Evolutionary conservation across 2,113 vertebrate species (phyloP), one percentile per base, ranked within the genome.

Genomic region (Tupaia chinensis): DNA sequence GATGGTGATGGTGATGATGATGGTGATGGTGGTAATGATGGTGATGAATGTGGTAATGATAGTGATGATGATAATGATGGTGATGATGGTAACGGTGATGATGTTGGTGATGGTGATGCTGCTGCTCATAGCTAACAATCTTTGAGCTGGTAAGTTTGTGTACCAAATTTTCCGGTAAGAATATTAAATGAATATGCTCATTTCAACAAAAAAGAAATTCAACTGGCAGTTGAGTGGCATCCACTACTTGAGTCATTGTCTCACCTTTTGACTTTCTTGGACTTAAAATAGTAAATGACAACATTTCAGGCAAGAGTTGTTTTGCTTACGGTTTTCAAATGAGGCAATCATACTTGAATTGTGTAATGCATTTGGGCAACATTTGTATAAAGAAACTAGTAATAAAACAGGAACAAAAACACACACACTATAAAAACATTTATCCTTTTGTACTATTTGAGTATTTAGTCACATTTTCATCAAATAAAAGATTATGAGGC

Each of bases 281-380:
- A 92, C 15, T 82, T 73, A 61, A 88, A 58, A 95, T 9, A 91
- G 78, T 54, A 89, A 93, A 80, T 87, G 76, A 22, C 29, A 61
- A 65, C 58, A 54, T 80, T 95, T 95, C 53, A 88, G 63, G 85
- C 12, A 69, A 15, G 13, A 25, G 44, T 78, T 95, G 6, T 73
- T 83, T 89, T 54, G 44, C 87, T 96, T 56, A 63, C 80, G 34
- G 66, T 32, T 68, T 66, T 97, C 25, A 8, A n/a, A 25, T 76
- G 72, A 92, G 68, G 76, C 76, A 92, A 85, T 87, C 61, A 23
- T 65, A 87, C 72, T 44, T 87, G 93, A 87, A 80, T 69, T 90
- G 83, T 27, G n/a, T 34, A 91, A 82, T 85, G 32, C 29, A 54
- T 56, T 78, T 85, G 85, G 53, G 73, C n/a, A 92, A 96, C 3